phyloP scores from a whole-genome alignment of 2,888 invertebrate genomes.

The Leptopterna dolabrata region DNA sequence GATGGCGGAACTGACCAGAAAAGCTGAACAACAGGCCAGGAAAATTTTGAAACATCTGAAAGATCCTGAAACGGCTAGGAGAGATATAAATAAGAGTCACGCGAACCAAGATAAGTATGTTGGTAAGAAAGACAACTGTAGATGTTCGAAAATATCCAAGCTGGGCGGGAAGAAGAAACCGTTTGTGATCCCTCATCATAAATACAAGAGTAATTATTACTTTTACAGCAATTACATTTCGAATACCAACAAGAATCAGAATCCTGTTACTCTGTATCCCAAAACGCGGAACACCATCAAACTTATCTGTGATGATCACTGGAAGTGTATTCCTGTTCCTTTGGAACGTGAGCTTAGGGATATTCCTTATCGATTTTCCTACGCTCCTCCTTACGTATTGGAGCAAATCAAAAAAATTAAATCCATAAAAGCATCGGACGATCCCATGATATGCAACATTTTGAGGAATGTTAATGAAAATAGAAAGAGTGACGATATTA shows the following conservation, averaged over 20 bases:
- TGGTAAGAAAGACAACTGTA: neutral
- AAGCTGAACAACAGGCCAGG: neutral
- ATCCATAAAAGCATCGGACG: neutral
- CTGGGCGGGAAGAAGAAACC: neutral
- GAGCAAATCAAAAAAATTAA: conserved; percentile 34
- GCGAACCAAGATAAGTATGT: neutral
- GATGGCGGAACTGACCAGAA: neutral
- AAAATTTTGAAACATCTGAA: conserved; percentile 16
- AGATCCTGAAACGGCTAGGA: conserved; percentile 1
- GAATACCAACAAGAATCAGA: neutral
- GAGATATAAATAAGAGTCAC: neutral
- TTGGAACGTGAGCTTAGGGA: conserved; percentile 37
- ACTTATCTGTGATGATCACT: conserved; percentile 15
- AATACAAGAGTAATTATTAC: neutral
- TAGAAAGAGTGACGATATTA: neutral
- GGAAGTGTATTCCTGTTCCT: conserved; percentile 28
- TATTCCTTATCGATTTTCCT: conserved; percentile 31
- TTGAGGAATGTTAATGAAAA: neutral
- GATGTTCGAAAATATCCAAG: neutral
- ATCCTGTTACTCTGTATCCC: neutral
- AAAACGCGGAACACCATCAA: neutral
- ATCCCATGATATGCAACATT: neutral
- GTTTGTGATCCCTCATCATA: neutral
- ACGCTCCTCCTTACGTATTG: conserved; percentile 32
- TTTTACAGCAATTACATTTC: conserved; percentile 15